These are phyloP conservation scores for Arenaria interpres DNA, from an alignment of 2,113 vertebrate species.

Conservation along the genomic window DNA sequence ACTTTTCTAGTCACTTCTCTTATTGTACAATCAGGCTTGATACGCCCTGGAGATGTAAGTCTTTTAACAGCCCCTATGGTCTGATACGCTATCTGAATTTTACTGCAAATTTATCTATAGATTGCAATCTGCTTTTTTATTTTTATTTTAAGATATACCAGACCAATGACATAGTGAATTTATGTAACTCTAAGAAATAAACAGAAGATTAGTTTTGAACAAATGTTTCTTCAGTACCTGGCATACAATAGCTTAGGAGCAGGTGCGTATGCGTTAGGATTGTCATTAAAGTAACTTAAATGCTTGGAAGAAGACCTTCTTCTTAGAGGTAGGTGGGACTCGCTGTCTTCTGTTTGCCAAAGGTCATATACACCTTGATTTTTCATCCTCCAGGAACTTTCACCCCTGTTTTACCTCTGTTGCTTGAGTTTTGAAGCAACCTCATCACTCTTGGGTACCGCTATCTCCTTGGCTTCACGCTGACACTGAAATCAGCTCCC, in stretches of 20 bases:
- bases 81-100: not conserved
- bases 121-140: not conserved
- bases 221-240: not conserved
- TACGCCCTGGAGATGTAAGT: not conserved
- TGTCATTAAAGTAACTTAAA: not conserved
- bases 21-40: not conserved
- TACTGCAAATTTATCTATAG: not conserved
- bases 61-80: not conserved
- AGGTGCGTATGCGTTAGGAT: not conserved
- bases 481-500: not conserved
- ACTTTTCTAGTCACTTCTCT: slow-evolving; percentile 25
- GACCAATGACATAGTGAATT: not conserved
- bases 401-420: not conserved
- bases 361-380: not conserved
- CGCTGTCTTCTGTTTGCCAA: not conserved
- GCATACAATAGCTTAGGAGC: not conserved
- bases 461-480: not conserved
- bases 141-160: not conserved
- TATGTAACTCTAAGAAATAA: not conserved
- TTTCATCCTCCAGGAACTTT: not conserved
- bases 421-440: not conserved
- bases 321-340: not conserved
- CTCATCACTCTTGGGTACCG: not conserved
- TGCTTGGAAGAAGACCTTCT: not conserved
- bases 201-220: not conserved